Conservation (phyloP, 2,113 vertebrate species). For the Macrotus californicus region DNA sequence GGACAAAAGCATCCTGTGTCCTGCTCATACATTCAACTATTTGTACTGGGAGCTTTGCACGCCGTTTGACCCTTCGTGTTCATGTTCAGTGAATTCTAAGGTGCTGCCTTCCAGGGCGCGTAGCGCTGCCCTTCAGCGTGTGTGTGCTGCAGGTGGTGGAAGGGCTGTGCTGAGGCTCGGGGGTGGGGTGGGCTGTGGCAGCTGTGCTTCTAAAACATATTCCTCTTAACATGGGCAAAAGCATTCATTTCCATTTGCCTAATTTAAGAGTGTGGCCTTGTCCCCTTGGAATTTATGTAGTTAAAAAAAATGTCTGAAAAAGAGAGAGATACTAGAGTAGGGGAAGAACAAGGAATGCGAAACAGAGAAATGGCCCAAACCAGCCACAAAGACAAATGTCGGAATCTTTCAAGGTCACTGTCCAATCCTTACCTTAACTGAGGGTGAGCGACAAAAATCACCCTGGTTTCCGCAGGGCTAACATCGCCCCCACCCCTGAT, state of each 20-base stretch:
- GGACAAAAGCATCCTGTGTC: not conserved
- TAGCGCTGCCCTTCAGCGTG: accelerated
- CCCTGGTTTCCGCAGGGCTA: not conserved
- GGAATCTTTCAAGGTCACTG: not conserved
- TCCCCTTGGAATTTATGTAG: not conserved
- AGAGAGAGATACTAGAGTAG: not conserved
- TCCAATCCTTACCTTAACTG: not conserved
- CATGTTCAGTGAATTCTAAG: not conserved
- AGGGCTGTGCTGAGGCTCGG: not conserved
- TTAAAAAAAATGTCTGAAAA: not conserved
- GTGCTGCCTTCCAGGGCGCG: too few species aligned
- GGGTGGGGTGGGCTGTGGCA: too few species aligned
- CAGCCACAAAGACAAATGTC: not conserved
- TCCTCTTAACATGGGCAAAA: not conserved
- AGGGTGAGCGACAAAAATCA: accelerated
- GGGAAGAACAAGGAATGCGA: not conserved
- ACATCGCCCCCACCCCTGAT: too few species aligned
- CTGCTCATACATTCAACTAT: not conserved
- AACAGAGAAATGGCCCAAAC: not conserved
- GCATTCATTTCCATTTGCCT: not conserved
- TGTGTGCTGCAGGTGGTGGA: not conserved
- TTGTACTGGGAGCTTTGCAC: too few species aligned
- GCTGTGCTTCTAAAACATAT: not conserved
- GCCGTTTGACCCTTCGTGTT: too few species aligned
- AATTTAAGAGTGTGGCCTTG: not conserved